These are phyloP conservation scores for Lucinisca nassula DNA, from an alignment of 2,888 invertebrate genomes.

Conservation along the genomic window DNA sequence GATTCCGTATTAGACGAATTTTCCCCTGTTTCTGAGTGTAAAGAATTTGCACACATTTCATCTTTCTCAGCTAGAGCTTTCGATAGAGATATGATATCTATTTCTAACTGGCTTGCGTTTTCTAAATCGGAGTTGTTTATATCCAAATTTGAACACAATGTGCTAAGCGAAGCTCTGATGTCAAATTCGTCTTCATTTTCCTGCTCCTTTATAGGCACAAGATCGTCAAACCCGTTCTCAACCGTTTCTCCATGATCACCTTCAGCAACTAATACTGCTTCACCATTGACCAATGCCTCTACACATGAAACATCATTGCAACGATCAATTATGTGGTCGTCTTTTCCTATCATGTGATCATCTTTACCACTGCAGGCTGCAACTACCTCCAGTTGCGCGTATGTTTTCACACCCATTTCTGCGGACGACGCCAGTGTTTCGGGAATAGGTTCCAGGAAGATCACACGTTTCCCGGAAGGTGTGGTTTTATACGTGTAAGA, in stretches of 20 bases:
- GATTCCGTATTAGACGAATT: neutral
- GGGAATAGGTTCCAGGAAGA: constrained; percentile 61
- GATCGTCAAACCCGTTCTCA: neutral
- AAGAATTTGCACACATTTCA: neutral
- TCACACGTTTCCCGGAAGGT: constrained; percentile 51
- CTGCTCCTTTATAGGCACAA: neutral
- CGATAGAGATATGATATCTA: neutral
- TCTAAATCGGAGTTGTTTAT: neutral
- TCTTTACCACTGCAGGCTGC: constrained; percentile 46
- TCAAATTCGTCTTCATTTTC: neutral
- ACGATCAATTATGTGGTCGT: neutral
- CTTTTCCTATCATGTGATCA: constrained; percentile 4
- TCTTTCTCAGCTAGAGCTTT: neutral
- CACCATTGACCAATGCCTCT: constrained; percentile 26
- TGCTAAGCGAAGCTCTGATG: neutral
- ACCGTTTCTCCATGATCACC: neutral
- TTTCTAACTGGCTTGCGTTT: neutral
- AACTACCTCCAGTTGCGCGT: constrained; percentile 66
- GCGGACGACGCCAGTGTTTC: constrained; percentile 66
- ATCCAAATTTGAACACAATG: constrained; percentile 1
- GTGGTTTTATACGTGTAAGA: constrained; percentile 36
- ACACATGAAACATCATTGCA: neutral
- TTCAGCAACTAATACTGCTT: constrained; percentile 53
- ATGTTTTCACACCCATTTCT: constrained; percentile 66
- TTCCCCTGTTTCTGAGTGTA: neutral